Percentiles rank a stretch among this genome's conserved stretches.
These are phyloP conservation scores for Microcebus lehilahytsara DNA, from an alignment of 2,113 vertebrate species.

Conservation along the genomic window DNA sequence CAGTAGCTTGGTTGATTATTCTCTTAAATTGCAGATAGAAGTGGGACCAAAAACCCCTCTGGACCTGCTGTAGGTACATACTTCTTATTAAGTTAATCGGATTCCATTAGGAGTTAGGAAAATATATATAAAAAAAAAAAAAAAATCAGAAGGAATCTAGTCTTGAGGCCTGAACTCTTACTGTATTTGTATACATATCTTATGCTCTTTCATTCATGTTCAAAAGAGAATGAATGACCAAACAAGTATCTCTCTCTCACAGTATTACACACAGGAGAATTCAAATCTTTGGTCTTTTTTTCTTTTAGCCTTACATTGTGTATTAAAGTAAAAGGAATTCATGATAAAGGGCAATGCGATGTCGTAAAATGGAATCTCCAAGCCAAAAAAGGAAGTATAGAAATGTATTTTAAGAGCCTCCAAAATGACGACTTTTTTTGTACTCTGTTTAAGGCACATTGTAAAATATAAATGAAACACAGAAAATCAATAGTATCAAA, in stretches of 20 bases:
- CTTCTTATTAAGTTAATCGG: slow-evolving; percentile 36
- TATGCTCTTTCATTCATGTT: background rate
- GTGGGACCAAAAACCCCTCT: background rate
- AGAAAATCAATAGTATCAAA: slow-evolving; percentile 43
- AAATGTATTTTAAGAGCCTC: background rate
- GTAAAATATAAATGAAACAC: background rate
- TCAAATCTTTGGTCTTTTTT: background rate
- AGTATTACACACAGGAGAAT: background rate
- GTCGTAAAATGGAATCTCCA: background rate
- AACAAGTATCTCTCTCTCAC: background rate
- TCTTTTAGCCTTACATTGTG: slow-evolving; percentile 9
- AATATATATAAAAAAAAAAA: background rate
- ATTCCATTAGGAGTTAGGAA: slow-evolving; percentile 8
- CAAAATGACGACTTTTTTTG: background rate
- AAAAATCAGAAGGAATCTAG: background rate
- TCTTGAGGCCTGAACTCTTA: background rate
- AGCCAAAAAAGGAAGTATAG: background rate
- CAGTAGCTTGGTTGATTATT: background rate
- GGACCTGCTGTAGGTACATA: slow-evolving; percentile 39
- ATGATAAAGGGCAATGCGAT: background rate
- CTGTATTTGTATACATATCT: background rate
- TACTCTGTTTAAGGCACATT: background rate
- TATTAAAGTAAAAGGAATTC: background rate
- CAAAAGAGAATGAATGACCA: background rate
- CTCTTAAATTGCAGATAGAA: background rate